Evolutionary conservation across 2,113 vertebrate genomes (phyloP).

Genomic region (Passerina amoena): DNA sequence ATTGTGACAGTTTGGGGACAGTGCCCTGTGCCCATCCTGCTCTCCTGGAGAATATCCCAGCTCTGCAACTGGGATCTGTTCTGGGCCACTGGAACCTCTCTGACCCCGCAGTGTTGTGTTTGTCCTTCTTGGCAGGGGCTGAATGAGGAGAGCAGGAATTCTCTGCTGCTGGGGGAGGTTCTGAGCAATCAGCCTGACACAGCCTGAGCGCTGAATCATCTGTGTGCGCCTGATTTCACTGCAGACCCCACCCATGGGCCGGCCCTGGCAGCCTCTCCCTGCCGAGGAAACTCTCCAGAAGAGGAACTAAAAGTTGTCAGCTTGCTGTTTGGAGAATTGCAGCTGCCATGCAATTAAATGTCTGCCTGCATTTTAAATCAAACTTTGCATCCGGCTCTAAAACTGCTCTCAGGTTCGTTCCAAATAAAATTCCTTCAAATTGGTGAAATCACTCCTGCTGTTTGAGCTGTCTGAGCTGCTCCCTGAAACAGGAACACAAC

Average conservation of each 20-base stretch:
- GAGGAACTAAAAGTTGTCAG: background rate
- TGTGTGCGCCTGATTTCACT: accelerated
- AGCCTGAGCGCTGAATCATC: background rate
- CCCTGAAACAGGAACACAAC: background rate
- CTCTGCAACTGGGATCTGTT: accelerated
- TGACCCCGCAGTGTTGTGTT: accelerated
- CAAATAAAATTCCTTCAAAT: background rate
- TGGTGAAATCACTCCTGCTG: background rate
- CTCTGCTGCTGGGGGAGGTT: background rate
- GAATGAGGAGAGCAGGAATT: background rate
- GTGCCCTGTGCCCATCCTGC: background rate
- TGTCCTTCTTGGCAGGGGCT: accelerated
- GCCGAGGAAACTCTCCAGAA: background rate
- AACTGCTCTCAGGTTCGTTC: background rate
- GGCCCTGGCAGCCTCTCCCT: background rate
- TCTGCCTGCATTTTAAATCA: background rate
- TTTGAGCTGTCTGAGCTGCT: background rate
- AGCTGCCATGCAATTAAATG: background rate
- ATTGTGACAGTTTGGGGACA: background rate
- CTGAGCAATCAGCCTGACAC: background rate
- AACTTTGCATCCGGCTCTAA: background rate
- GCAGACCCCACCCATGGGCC: background rate
- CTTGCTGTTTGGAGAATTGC: background rate
- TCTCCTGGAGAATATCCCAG: accelerated
- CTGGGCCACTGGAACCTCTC: accelerated